Evolutionary conservation across 2,113 vertebrate genomes (phyloP).

Genomic region (Cervus canadensis): DNA sequence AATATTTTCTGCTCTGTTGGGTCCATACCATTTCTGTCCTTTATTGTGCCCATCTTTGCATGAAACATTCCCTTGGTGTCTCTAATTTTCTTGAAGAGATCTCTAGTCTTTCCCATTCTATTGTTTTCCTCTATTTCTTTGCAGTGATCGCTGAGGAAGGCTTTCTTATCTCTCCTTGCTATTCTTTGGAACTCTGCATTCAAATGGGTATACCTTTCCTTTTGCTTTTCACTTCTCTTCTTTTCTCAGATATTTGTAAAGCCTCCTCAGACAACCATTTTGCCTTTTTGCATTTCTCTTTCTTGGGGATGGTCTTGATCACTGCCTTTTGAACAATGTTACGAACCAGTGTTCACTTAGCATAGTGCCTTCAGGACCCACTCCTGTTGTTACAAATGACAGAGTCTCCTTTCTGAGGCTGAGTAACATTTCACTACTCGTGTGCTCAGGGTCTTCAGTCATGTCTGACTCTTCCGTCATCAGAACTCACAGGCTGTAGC

Average conservation of each 20-base stretch:
- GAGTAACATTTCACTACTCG: neutral
- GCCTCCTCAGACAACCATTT: accelerated
- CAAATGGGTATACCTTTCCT: neutral
- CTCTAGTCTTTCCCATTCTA: neutral
- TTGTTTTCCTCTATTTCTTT: neutral
- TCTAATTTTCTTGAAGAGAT: neutral
- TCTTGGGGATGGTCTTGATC: neutral
- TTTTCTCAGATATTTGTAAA: neutral
- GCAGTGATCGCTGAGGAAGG: neutral
- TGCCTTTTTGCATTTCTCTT: neutral
- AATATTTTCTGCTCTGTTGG: neutral
- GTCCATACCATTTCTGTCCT: neutral
- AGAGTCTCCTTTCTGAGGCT: neutral
- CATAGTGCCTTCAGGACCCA: too few species aligned
- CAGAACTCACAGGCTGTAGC: neutral
- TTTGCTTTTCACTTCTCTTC: neutral
- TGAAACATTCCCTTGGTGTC: neutral
- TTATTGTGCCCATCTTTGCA: neutral
- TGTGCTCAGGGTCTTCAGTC: neutral
- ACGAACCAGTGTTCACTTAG: neutral
- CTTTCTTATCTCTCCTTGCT: neutral
- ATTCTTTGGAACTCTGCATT: neutral
- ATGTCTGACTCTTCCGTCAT: accelerated
- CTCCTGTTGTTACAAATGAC: neutral
- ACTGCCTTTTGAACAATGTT: neutral